Percentiles rank a stretch among this genome's conserved stretches.
Conservation (phyloP, 2,113 vertebrate species). For the Petromus typicus region DNA sequence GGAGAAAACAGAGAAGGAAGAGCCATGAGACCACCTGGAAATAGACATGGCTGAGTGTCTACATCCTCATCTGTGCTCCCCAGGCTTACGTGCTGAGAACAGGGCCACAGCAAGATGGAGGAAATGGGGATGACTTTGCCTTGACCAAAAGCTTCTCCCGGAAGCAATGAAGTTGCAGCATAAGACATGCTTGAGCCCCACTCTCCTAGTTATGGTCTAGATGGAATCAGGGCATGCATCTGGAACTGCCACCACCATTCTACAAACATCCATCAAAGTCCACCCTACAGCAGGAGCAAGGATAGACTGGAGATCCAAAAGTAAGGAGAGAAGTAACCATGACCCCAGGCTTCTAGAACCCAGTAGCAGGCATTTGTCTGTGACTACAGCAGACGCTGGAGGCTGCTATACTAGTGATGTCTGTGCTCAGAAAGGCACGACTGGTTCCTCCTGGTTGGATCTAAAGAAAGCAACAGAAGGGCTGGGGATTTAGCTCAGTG, state of each 20-base stretch:
- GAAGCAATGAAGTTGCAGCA: not conserved
- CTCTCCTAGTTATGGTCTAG: not conserved
- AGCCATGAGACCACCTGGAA: constrained; percentile 38
- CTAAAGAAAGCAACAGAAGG: not conserved
- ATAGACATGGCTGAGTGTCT: accelerated
- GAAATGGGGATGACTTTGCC: not conserved
- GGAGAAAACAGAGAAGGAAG: constrained; percentile 56
- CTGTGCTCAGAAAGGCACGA: not conserved
- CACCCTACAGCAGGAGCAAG: not conserved
- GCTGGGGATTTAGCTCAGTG: too few relatives aligned
- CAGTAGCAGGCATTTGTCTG: not conserved
- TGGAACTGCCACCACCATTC: not conserved
- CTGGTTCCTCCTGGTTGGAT: not conserved
- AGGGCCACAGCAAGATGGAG: not conserved
- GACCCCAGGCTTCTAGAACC: not conserved
- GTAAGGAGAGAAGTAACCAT: not conserved
- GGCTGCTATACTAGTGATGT: not conserved
- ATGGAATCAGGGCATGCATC: not conserved
- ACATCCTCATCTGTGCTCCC: not conserved
- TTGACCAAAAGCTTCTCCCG: not conserved
- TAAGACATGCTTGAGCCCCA: not conserved
- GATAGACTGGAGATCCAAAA: not conserved
- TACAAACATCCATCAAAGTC: not conserved
- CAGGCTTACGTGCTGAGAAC: accelerated
- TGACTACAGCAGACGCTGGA: not conserved